Base-by-base conservation (phyloP, 2,113 vertebrate genomes). In the Brevimyrus niger region DNA sequence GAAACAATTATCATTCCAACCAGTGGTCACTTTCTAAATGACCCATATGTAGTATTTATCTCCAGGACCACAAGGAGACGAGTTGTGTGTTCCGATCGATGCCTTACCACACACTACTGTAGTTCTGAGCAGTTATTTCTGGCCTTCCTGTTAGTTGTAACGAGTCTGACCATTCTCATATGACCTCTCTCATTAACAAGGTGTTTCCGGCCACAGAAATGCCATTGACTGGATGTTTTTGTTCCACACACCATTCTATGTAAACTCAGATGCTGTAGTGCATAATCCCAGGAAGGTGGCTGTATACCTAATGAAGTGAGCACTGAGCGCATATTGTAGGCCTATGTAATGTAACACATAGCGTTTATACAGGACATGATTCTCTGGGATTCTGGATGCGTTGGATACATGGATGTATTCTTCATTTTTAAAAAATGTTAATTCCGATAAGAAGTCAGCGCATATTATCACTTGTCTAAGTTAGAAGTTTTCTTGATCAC, bases 401-500 rank as follows among this genome's bases (percentile, higher is more conserved):
- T 11, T 69, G 27, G 9, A 69, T 69, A 31, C n/a, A 31, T 69
- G n/a, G 3, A 8, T 80, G 5, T 80, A 35, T 73, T 73, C 35
- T 38, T 90, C 65, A 90, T 47, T 44, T 48, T 27, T 7, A 65
- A 65, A 65, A 65, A 31, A 44, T 27, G 2, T 69, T 27, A 69
- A 69, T 69, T 65, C 61, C 10, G n/a, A 11, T 69, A 11, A 31
- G 61, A 31, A 27, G 61, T 69, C 61, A 31, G 61, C 9, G n/a
- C n/a, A 27, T 27, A 65, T 65, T 31, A 11, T 65, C 9, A 89
- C 76, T 82, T 61, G 47, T 91, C 55, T n/a, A 61, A 69, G n/a
- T 65, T 4, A 27, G 55, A 87, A 76, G 15, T 76, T 76, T 38
- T 76, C 73, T 76, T 15, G 6, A 76, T 76, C 35, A 17, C 1